These are phyloP conservation scores for Zaprionus obscuricornis DNA, from an alignment of 2,888 invertebrate species.

Conservation along the genomic window DNA sequence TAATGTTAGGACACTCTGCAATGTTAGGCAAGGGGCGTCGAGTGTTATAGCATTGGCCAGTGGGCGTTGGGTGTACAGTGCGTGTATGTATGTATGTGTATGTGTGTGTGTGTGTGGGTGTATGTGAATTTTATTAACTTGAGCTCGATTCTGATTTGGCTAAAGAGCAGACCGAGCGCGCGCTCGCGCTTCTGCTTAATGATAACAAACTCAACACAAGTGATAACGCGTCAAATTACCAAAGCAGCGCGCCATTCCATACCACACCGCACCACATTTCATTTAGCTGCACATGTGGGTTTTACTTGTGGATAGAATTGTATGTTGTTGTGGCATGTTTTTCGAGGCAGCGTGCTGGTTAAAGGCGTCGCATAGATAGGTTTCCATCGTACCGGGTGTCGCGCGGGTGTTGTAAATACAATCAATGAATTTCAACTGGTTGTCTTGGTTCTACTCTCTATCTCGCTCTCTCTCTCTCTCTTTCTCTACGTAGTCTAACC, in stretches of 20 bases:
- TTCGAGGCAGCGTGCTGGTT: neutral
- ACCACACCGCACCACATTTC: too few species aligned
- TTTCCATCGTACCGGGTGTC: conserved; percentile 12
- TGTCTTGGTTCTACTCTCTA: conserved; percentile 50
- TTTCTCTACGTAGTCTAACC: too few species aligned
- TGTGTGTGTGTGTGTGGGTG: neutral
- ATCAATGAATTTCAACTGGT: conserved; percentile 80
- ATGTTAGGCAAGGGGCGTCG: too few species aligned
- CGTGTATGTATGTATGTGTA: too few species aligned
- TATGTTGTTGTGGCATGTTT: neutral
- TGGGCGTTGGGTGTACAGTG: neutral
- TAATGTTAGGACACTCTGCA: conserved; percentile 6
- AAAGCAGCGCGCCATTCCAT: conserved; percentile 50
- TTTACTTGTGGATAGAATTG: conserved; percentile 9
- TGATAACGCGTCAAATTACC: conserved; percentile 80
- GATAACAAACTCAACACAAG: conserved; percentile 79
- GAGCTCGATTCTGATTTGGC: conserved; percentile 67
- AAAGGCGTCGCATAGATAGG: conserved; percentile 25
- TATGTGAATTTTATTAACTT: conserved; percentile 70
- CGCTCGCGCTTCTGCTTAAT: too few species aligned
- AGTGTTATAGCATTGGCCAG: too few species aligned
- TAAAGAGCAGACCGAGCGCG: conserved; percentile 70
- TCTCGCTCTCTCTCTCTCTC: too few species aligned
- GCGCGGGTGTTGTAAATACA: conserved; percentile 76
- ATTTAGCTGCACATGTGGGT: conserved; percentile 2